Evolutionary conservation across 1,140 invertebrate species (phyloP), one percentile per base, ranked within the genome.

Genomic region (Bursaphelenchus mucronatus): DNA sequence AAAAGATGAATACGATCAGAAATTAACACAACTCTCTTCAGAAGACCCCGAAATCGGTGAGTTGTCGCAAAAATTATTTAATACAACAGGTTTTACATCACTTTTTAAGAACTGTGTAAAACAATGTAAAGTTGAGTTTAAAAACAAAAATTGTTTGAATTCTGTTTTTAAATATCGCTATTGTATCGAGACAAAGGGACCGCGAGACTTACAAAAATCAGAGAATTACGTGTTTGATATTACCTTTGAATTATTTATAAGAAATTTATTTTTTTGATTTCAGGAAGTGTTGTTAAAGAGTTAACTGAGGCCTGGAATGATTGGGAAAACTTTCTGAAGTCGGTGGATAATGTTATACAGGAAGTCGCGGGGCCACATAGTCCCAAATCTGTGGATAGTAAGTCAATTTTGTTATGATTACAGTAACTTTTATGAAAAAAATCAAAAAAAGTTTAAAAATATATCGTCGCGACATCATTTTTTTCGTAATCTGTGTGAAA

Each of bases 251-350:
- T 57, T 57, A 57, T 30, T 57, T 17, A 50, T 17, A 50, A 50
- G 19, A 50, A 15, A 30, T 50, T 50, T 17, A 50, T 50, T 50
- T 5, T n/a, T 17, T 17, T 30, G 15, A 54, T n/a, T 61, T 54
- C 39, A 61, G 58, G 43, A 13, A 9, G 57, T 13, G 17, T 62
- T 9, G 11, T 62, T n/a, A 30, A 61, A 3, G 41, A 70, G 54
- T 56, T 70, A 39, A 61, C 55, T 17, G 70, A 52, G 15, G 69
- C 70, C 4, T 73, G 67, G 52, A 51, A 47, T 15, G 59, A 70
- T 46, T 71, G 69, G 69, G 69, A 71, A 45, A 41, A 55, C 10
- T 70, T 73, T 62, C 50, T 73, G 15, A 43, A 30, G 17, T 46
- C 46, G 30, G 11, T 74, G 2, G 70, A 73, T 46, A 58, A 53